A percentile compares a stretch with the other conserved stretches of the same genome.
Evolutionary conservation across 2,888 invertebrate genomes (phyloP).

Genomic region (Xestia ashworthii): DNA sequence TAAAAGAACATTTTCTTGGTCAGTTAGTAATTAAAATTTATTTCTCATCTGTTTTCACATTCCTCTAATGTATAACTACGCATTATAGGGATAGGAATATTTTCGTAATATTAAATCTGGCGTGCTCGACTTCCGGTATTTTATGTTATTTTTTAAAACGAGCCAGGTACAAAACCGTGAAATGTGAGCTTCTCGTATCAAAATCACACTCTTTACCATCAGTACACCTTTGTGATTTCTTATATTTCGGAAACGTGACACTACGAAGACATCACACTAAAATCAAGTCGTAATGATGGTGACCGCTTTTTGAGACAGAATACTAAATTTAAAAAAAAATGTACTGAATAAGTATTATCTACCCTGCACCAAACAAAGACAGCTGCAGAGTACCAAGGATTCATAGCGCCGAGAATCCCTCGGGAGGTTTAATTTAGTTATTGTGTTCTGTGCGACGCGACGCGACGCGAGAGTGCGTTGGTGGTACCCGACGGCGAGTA

Average conservation of each 20-base stretch:
- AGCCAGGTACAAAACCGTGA: not conserved
- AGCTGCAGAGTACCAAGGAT: slow-evolving; percentile 67
- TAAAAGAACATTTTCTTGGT: not conserved
- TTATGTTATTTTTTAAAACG: not conserved
- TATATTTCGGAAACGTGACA: not conserved
- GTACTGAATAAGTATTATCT: not conserved
- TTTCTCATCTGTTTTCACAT: not conserved
- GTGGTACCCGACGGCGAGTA: slow-evolving; percentile 38
- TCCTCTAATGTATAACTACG: not conserved
- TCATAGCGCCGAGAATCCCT: slow-evolving; percentile 66
- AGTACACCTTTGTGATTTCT: not conserved
- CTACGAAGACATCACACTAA: not conserved
- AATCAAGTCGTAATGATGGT: not conserved
- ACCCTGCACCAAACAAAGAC: slow-evolving; percentile 46
- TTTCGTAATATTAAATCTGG: not conserved
- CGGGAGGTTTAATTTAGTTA: slow-evolving; percentile 77
- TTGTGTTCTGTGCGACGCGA: slow-evolving; percentile 71
- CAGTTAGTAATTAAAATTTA: not conserved
- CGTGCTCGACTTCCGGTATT: not conserved
- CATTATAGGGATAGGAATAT: not conserved
- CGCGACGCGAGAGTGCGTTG: slow-evolving; percentile 27
- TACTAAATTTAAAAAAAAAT: not conserved
- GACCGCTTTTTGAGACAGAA: not conserved
- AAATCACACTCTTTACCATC: not conserved
- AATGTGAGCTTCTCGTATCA: too few species aligned